Evolutionary conservation across 2,888 invertebrate species (phyloP), one percentile per base, ranked within the genome.

Genomic region (Plebejus melissa): DNA sequence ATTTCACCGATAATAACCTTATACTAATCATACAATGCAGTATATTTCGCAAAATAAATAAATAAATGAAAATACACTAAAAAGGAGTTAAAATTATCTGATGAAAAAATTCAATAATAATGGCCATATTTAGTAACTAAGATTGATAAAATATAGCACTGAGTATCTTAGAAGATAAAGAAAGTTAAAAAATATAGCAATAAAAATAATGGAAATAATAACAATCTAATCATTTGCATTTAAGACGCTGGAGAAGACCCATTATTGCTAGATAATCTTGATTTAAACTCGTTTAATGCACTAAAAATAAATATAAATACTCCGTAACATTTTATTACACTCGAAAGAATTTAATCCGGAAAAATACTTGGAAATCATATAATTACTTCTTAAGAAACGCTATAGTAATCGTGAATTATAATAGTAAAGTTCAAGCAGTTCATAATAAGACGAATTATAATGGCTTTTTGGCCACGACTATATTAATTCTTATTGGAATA

Each of bases 401-500:
- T 65, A 65, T 32, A 16, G 32, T 65, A 65, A 36, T 65, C 4
- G 32, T 65, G 4, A 50, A 71, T 22, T 22, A 22, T 50, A 46
- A 46, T 22, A 50, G 2, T 32, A 72, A 54, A 50, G 54, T 54
- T 54, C 72, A 72, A 72, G 28, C 11, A 50, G 72, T 54, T 72
- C 54, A 72, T 46, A 50, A 50, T 50, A 54, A 72, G 72, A 72
- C 72, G 54, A 72, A 72, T 72, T 72, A 72, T 72, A 72, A 72
- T 72, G 28, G 72, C 72, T 72, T 50, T 54, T 71, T 22, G 32
- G 32, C 72, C 54, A 72, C 72, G 54, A 54, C 6, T 54, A 32
- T 72, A 72, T 72, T 72, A 32, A 72, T 72, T 72, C 50, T 72
- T 72, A 72, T 72, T 72, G 72, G 72, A 72, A 72, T 72, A 72